Evolutionary conservation across 2,797 vertebrate genomes (phyloP).

Genomic region (Catamblyrhynchus diadema): DNA sequence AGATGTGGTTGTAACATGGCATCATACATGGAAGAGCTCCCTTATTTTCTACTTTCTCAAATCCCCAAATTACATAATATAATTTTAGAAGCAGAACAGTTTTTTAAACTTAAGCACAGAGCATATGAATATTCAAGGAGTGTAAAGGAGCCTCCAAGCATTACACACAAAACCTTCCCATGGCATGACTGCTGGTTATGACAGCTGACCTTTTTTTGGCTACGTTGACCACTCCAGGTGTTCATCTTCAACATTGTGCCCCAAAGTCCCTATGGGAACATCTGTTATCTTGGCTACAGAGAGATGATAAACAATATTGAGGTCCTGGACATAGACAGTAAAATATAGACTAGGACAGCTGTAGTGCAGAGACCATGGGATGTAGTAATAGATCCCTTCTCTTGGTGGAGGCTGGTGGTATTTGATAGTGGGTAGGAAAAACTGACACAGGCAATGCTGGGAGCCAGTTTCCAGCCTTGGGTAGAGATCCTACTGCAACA

Average conservation of each 20-base stretch:
- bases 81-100: neutral
- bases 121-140: neutral
- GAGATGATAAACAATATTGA: neutral
- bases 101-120: neutral
- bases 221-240: neutral
- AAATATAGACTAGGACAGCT: neutral
- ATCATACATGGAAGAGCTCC: neutral
- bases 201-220: neutral
- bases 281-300: neutral
- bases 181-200: neutral
- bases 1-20: neutral
- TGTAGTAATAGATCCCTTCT: slow-evolving; percentile 2
- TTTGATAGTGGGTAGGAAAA: slow-evolving; percentile 62
- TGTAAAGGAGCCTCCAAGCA: neutral
- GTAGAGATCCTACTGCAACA: slow-evolving; percentile 46
- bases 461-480: slow-evolving; percentile 16
- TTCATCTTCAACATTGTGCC: neutral
- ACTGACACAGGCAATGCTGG: slow-evolving; percentile 28
- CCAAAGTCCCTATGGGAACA: neutral
- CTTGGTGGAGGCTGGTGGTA: neutral
- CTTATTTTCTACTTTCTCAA: neutral
- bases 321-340: neutral
- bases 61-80: neutral
- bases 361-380: neutral
- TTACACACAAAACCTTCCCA: neutral